phyloP scores from a whole-genome alignment of 2,888 invertebrate genomes.

The Lysandra bellargus region DNA sequence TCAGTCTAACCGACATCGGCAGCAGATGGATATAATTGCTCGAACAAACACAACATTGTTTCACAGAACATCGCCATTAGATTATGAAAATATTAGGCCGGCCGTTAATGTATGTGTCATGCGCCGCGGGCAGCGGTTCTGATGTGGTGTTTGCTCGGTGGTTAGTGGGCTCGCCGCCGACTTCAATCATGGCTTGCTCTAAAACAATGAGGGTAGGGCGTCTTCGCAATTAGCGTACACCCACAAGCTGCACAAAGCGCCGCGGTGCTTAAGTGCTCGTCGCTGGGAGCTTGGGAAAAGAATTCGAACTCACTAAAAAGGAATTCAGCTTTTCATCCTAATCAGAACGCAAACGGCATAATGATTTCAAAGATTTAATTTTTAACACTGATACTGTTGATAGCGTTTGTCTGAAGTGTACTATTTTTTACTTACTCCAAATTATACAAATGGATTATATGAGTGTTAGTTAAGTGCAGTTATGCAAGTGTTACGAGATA shows the following conservation, averaged over 20 bases:
- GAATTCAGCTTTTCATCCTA: neutral
- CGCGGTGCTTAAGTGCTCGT: constrained; percentile 68
- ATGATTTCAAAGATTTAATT: neutral
- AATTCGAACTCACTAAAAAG: constrained; percentile 36
- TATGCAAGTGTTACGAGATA: constrained; percentile 76
- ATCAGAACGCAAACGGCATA: neutral
- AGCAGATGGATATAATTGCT: constrained; percentile 75
- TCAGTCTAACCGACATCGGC: constrained; percentile 75
- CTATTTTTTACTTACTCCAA: neutral
- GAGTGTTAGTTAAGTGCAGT: constrained; percentile 49
- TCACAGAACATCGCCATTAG: constrained; percentile 81
- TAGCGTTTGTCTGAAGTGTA: neutral
- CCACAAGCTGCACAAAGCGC: constrained; percentile 70
- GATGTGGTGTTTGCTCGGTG: constrained; percentile 68
- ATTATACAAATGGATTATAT: constrained; percentile 24
- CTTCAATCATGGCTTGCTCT: constrained; percentile 79
- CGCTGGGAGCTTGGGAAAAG: constrained; percentile 54
- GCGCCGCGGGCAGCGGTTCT: constrained; percentile 64
- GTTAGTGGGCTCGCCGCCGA: constrained; percentile 73
- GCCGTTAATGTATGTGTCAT: constrained; percentile 80
- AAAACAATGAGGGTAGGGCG: constrained; percentile 79
- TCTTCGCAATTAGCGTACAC: constrained; percentile 76
- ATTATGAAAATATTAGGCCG: constrained; percentile 80
- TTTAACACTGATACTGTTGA: neutral
- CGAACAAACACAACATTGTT: constrained; percentile 76